phyloP scores from a whole-genome alignment of 1,140 invertebrate genomes.

The Elymnias hypermnestra region DNA sequence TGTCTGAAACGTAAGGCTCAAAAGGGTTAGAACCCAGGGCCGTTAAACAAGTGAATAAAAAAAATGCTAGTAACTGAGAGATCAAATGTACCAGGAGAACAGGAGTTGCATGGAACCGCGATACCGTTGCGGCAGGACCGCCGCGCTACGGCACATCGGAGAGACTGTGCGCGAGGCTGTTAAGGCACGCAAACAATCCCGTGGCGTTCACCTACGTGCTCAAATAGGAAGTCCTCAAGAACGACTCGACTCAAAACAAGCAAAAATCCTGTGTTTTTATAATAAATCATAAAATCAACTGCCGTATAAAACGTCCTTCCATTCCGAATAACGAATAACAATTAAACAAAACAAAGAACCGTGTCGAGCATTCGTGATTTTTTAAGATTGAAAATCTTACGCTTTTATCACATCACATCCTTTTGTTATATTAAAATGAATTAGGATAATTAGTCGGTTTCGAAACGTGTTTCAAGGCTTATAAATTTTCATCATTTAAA shows the following conservation, averaged over 20 bases:
- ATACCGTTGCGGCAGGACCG: conserved; percentile 60
- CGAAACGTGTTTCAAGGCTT: too few relatives aligned
- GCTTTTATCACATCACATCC: not conserved
- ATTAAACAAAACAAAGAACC: conserved; percentile 5
- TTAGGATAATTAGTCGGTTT: too few relatives aligned
- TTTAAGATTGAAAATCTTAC: not conserved
- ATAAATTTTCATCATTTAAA: too few relatives aligned
- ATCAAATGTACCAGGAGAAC: conserved; percentile 15
- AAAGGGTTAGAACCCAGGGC: too few relatives aligned
- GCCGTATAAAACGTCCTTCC: conserved; percentile 1
- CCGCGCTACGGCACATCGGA: conserved; percentile 69
- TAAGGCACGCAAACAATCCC: conserved; percentile 30
- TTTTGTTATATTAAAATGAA: too few relatives aligned
- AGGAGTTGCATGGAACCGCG: conserved; percentile 32
- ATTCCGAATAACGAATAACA: too few relatives aligned
- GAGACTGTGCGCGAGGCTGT: conserved; percentile 47
- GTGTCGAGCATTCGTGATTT: not conserved
- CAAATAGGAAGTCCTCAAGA: conserved; percentile 46
- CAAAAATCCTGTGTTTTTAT: not conserved
- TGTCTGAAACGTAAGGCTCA: conserved; percentile 1
- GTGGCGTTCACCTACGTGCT: conserved; percentile 32
- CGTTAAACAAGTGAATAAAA: too few relatives aligned
- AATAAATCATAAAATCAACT: not conserved
- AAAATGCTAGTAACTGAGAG: not conserved
- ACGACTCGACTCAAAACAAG: conserved; percentile 11